These are phyloP conservation scores for Heterodera filipjevi DNA, from an alignment of 2,888 invertebrate species.

Conservation along the genomic window DNA sequence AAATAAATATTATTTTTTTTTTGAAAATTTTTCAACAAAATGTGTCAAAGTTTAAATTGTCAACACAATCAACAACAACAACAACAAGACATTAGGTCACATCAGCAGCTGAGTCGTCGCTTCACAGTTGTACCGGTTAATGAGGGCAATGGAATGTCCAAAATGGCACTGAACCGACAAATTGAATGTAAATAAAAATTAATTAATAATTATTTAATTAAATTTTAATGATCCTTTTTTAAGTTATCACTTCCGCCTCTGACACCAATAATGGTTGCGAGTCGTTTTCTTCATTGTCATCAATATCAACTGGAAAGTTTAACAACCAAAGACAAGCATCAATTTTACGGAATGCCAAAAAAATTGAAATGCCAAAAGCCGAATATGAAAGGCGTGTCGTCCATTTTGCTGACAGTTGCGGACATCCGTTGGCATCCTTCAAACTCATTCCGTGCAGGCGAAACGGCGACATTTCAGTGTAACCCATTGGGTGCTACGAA, in stretches of 20 bases:
- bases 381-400: neutral
- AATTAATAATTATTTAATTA: neutral
- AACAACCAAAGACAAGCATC: neutral
- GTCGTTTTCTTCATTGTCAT: neutral
- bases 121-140: neutral
- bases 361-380: neutral
- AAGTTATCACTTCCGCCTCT: neutral
- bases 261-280: neutral
- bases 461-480: neutral
- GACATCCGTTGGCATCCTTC: neutral
- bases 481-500: neutral
- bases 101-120: neutral
- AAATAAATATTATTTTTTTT: neutral
- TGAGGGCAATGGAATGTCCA: neutral
- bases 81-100: neutral
- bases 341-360: neutral
- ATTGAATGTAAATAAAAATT: neutral
- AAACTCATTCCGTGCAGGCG: neutral
- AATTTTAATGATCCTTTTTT: neutral
- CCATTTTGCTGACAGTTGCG: conserved; percentile 1
- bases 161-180: neutral
- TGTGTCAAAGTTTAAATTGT: neutral
- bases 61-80: neutral
- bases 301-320: neutral
- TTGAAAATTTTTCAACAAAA: neutral